Evolutionary conservation across 2,113 vertebrate genomes (phyloP).

Genomic region (Phaethornis superciliosus): DNA sequence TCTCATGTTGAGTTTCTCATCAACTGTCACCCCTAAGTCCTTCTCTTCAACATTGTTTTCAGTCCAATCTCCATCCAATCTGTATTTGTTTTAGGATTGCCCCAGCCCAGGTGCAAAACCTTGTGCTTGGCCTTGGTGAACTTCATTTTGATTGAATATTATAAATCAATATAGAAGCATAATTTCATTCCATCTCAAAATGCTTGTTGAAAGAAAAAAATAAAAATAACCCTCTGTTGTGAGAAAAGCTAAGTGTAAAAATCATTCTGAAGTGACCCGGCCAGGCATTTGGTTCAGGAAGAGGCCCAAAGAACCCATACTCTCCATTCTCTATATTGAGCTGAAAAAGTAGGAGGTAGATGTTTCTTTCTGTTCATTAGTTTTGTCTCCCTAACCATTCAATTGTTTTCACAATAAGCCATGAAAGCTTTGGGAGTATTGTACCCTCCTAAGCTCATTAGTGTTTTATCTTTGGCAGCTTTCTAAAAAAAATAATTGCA

Average conservation of each 20-base stretch:
- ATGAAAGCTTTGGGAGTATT: neutral
- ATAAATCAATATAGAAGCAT: neutral
- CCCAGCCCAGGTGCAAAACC: too few relatives aligned
- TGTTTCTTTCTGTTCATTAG: neutral
- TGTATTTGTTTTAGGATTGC: too few relatives aligned
- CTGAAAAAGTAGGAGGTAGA: neutral
- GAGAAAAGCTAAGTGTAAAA: neutral
- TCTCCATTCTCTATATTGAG: neutral
- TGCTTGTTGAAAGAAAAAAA: neutral
- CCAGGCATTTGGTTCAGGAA: neutral
- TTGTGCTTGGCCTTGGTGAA: too few relatives aligned
- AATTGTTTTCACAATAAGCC: neutral
- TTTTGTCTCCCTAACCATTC: neutral
- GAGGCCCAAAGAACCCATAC: neutral
- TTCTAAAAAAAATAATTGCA: neutral
- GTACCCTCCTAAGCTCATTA: neutral
- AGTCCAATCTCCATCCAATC: too few relatives aligned
- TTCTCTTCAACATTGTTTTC: too few relatives aligned
- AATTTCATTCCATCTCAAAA: neutral
- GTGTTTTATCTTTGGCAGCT: neutral
- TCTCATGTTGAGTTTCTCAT: too few relatives aligned
- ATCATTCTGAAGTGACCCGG: neutral
- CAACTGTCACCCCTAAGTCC: too few relatives aligned
- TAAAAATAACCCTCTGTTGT: neutral
- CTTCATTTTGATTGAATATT: neutral